These are phyloP conservation scores for Anoplopoma fimbria DNA, from an alignment of 2,113 vertebrate species.

Conservation along the genomic window DNA sequence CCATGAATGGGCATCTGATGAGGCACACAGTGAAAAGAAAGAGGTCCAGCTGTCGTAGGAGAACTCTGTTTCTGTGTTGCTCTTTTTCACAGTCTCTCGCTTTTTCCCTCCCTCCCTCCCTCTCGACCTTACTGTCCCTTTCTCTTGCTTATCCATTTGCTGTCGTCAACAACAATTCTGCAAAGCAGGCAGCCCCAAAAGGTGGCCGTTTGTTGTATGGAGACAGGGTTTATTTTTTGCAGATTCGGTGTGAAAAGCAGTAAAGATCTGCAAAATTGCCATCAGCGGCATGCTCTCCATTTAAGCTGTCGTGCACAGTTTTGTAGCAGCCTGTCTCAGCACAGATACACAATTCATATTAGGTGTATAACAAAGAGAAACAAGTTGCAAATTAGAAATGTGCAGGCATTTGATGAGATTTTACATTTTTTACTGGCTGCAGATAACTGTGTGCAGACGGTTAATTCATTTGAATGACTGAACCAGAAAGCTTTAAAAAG, in stretches of 20 bases:
- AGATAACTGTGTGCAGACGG: constrained; percentile 16
- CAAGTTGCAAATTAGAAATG: not conserved
- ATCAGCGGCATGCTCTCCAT: constrained; percentile 29
- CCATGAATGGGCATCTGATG: constrained; percentile 76
- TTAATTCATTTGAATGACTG: constrained; percentile 17
- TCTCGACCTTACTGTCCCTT: constrained; percentile 21
- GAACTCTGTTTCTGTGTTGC: constrained; percentile 43
- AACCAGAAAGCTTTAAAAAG: not conserved
- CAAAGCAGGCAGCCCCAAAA: constrained; percentile 51
- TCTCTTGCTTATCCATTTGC: constrained; percentile 40
- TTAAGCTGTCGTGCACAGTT: constrained; percentile 34
- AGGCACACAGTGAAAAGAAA: constrained; percentile 59
- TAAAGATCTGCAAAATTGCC: constrained; percentile 33
- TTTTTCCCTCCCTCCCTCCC: not conserved
- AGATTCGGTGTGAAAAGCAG: constrained; percentile 39
- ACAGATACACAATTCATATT: constrained; percentile 1
- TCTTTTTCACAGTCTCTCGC: not conserved
- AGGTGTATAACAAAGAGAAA: not conserved
- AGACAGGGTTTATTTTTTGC: constrained; percentile 62
- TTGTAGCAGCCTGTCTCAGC: constrained; percentile 20
- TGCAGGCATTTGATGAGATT: constrained; percentile 9
- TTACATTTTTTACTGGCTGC: constrained; percentile 16
- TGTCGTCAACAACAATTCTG: constrained; percentile 67
- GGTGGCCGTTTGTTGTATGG: constrained; percentile 70
- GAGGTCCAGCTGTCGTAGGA: constrained; percentile 69